Conservation (phyloP, 2,113 vertebrate species). For the Tylochromis polylepis region DNA sequence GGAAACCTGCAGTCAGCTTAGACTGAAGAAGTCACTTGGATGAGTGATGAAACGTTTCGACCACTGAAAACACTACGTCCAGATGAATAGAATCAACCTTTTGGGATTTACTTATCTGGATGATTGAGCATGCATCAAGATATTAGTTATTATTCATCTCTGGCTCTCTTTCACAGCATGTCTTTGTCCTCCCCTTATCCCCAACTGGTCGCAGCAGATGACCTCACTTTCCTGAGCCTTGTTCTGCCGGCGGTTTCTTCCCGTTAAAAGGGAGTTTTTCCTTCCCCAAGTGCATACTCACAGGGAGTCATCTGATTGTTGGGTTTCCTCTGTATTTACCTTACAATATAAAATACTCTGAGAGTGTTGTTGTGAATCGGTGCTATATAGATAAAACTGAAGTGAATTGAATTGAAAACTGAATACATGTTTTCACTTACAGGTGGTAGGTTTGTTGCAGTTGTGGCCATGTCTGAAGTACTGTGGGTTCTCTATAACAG, state of each 20-base stretch:
- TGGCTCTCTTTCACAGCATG: background rate
- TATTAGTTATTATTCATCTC: background rate
- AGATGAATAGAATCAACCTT: background rate
- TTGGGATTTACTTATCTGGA: background rate
- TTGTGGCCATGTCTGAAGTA: slow-evolving; percentile 95
- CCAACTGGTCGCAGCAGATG: background rate
- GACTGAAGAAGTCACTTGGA: background rate
- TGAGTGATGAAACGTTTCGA: background rate
- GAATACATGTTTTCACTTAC: slow-evolving; percentile 74
- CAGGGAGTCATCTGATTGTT: background rate
- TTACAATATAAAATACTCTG: background rate
- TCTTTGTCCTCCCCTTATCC: background rate
- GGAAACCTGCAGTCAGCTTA: background rate
- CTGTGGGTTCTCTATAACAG: slow-evolving; percentile 95
- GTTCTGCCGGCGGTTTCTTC: background rate
- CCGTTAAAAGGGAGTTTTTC: background rate
- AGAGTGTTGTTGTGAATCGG: background rate
- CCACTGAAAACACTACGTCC: background rate
- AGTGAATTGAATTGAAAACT: background rate
- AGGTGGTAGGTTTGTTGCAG: slow-evolving; percentile 91
- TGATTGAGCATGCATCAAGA: background rate
- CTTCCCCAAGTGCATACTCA: background rate
- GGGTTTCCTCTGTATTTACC: background rate
- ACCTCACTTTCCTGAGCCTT: background rate
- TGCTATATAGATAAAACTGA: background rate